A percentile compares a stretch with the other conserved stretches of the same genome.
phyloP scores from a whole-genome alignment of 92 coral and sea anemone species.

The Zoanthus gigantus region DNA sequence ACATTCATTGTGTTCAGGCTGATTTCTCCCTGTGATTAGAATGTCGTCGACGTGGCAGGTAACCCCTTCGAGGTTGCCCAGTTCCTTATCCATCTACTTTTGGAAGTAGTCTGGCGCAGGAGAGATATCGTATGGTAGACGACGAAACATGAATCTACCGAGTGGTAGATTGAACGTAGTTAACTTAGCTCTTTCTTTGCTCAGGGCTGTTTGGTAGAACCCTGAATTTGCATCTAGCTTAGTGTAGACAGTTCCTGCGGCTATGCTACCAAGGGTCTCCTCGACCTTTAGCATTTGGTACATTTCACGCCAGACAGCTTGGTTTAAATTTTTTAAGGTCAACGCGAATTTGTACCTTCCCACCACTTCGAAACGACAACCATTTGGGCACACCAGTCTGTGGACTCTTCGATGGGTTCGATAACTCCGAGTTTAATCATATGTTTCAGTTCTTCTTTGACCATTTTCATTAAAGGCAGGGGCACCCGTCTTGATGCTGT shows the following conservation, averaged over 20 bases:
- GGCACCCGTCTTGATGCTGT: not conserved
- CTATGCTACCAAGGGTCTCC: conserved; percentile 65
- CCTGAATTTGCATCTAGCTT: conserved; percentile 13
- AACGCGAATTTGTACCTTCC: conserved; percentile 53
- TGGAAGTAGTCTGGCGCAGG: conserved; percentile 62
- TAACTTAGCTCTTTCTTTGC: not conserved
- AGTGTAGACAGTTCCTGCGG: conserved; percentile 37
- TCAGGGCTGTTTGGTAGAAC: not conserved
- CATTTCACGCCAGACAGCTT: conserved; percentile 49
- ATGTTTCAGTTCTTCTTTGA: conserved; percentile 50
- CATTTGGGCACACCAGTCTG: conserved; percentile 63
- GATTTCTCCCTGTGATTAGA: conserved; percentile 57
- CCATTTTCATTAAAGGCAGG: conserved; percentile 22
- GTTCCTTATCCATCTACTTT: conserved; percentile 64
- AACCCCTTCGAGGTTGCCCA: conserved; percentile 58
- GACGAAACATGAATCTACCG: conserved; percentile 61
- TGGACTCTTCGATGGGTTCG: conserved; percentile 55
- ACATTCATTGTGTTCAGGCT: conserved; percentile 61
- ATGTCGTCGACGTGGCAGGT: conserved; percentile 66
- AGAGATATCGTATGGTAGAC: conserved; percentile 53
- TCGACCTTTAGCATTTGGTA: conserved; percentile 65
- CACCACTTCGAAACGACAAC: conserved; percentile 66
- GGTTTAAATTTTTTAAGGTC: conserved; percentile 55
- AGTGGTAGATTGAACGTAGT: conserved; percentile 51
- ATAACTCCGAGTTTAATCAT: conserved; percentile 47